phyloP scores from a whole-genome alignment of 2,113 vertebrate species.

The Dissostichus mawsoni region DNA sequence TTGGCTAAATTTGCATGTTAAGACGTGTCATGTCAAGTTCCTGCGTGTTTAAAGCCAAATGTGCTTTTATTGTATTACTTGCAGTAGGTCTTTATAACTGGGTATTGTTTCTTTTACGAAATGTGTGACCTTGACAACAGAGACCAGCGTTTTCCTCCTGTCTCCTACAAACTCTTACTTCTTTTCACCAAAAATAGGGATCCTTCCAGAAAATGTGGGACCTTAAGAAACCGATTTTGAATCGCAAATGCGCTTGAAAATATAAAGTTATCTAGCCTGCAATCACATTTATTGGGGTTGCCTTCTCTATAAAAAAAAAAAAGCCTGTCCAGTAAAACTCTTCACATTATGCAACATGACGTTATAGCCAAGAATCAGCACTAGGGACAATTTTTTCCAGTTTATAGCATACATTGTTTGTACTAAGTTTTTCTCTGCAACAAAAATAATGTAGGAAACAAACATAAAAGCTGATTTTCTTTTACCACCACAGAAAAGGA shows the following conservation, averaged over 20 bases:
- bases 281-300: background rate
- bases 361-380: background rate
- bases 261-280: no score
- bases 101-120: background rate
- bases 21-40: background rate
- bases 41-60: background rate
- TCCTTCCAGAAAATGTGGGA: background rate
- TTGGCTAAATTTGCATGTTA: background rate
- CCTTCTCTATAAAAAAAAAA: background rate
- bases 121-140: background rate
- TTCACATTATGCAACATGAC: background rate
- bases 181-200: background rate
- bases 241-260: background rate
- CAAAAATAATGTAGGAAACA: constrained; percentile 3
- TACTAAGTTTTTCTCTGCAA: background rate
- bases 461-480: background rate
- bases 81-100: background rate
- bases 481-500: background rate
- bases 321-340: background rate
- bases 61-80: background rate
- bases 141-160: background rate
- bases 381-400: background rate
- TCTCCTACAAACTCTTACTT: background rate
- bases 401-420: background rate
- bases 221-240: background rate